Percentiles rank a stretch among this genome's conserved stretches.
Conservation (phyloP, 2,888 invertebrate species). For the Nymphalis polychloros region DNA sequence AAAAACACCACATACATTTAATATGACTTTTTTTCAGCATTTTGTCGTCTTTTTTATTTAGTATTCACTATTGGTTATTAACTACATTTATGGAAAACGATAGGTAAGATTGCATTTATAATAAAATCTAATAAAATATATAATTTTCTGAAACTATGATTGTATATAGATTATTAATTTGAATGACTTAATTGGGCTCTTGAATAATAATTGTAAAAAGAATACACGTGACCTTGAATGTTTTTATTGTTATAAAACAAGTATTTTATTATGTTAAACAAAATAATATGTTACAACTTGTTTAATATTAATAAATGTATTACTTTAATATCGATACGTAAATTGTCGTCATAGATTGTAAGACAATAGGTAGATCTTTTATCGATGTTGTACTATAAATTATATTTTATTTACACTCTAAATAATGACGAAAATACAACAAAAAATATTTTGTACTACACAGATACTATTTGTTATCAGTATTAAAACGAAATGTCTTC, state of each 20-base stretch:
- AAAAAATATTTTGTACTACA: neutral
- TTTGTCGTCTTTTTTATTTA: constrained; percentile 38
- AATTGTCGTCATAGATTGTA: constrained; percentile 4
- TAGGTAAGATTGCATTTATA: constrained; percentile 68
- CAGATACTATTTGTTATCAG: neutral
- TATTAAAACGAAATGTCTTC: neutral
- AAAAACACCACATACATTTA: constrained; percentile 59
- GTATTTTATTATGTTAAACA: neutral
- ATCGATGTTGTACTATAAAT: no score
- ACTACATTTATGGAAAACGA: constrained; percentile 46
- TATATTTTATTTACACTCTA: no score
- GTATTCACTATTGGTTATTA: constrained; percentile 3
- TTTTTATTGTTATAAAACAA: neutral
- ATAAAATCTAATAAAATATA: constrained; percentile 1
- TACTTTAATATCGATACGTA: neutral
- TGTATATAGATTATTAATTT: neutral
- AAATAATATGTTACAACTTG: neutral
- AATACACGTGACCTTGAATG: neutral
- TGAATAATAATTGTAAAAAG: neutral
- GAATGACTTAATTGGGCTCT: neutral
- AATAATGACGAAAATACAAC: neutral
- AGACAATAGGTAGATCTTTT: neutral
- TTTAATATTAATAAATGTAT: neutral
- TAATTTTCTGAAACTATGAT: neutral
- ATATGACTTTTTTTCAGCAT: constrained; percentile 64